Conservation (phyloP, 2,797 vertebrate species). For the Myotis planiceps region DNA sequence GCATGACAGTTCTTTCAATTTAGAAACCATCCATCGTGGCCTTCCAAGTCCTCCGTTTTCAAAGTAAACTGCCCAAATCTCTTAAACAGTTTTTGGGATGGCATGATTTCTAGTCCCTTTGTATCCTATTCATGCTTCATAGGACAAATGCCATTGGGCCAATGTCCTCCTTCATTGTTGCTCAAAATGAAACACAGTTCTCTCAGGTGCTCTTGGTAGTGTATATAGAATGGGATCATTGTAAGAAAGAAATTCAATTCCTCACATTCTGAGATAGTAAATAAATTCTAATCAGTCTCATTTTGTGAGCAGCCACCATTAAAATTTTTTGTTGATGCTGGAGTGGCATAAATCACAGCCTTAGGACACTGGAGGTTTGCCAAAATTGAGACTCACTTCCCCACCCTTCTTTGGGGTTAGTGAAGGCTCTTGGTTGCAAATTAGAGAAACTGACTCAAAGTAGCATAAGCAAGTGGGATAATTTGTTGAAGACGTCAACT, state of each 20-base stretch:
- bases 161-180: neutral
- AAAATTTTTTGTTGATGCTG: neutral
- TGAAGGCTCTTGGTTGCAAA: neutral
- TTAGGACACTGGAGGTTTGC: neutral
- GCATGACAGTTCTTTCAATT: neutral
- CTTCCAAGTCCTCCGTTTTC: neutral
- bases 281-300: neutral
- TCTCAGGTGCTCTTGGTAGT: neutral
- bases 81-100: neutral
- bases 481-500: neutral
- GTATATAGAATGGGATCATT: neutral
- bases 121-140: neutral
- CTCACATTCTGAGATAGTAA: neutral
- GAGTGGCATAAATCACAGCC: neutral
- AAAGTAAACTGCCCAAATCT: neutral
- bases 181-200: neutral
- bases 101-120: neutral
- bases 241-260: neutral
- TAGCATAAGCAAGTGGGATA: neutral
- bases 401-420: neutral
- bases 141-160: neutral
- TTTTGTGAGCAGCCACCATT: neutral
- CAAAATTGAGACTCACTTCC: neutral
- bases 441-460: neutral
- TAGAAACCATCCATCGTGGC: neutral